Conservation (phyloP, 2,888 invertebrate species). For the Aleiodes testaceus region DNA sequence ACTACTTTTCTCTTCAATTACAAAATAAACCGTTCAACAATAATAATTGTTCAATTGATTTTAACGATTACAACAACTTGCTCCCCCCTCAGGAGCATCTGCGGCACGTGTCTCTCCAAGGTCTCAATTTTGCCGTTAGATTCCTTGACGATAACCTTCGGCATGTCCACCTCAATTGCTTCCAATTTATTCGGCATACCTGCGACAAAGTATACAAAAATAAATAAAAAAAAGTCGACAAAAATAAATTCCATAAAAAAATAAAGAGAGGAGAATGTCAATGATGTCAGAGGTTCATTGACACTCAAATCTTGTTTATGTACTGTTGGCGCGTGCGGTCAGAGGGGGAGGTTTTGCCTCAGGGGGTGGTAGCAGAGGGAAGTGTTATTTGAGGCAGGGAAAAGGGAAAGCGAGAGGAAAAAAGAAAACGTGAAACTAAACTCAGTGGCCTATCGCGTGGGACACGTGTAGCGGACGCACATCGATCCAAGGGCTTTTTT, state of each 20-base stretch:
- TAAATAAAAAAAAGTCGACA: conserved; percentile 8
- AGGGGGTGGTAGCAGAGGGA: not conserved
- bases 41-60: conserved; percentile 56
- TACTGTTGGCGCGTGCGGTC: conserved; percentile 55
- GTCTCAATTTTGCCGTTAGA: conserved; percentile 79
- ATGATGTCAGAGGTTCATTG: conserved; percentile 21
- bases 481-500: conserved; percentile 47
- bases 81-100: conserved; percentile 84
- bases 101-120: conserved; percentile 80
- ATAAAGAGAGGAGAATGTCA: not conserved
- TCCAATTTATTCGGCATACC: conserved; percentile 62
- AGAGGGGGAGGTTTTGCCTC: not conserved
- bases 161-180: conserved; percentile 74
- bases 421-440: conserved; percentile 46
- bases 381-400: not conserved
- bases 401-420: conserved; percentile 38
- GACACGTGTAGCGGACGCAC: conserved; percentile 9
- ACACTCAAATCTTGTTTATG: conserved; percentile 50
- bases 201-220: conserved; percentile 43
- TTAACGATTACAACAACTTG: conserved; percentile 79
- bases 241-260: not conserved
- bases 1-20: not conserved
- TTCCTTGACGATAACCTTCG: conserved; percentile 76
- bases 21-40: not conserved
- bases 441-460: not conserved